These are phyloP conservation scores for Argya squamiceps DNA, from an alignment of 2,797 vertebrate genomes.

Conservation along the genomic window DNA sequence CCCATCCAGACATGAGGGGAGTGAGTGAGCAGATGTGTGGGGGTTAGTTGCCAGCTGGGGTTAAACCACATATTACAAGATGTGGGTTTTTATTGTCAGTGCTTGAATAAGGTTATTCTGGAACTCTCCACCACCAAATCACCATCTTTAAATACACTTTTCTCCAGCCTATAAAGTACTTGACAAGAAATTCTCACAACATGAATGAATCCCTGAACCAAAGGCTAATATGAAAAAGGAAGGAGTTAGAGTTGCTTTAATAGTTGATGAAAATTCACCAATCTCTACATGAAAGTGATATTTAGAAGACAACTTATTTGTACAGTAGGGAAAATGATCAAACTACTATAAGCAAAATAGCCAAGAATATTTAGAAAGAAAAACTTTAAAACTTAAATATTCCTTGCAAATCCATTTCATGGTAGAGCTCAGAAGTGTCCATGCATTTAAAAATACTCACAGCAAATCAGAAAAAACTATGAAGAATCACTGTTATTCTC, in stretches of 20 bases:
- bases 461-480: not conserved
- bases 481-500: not conserved
- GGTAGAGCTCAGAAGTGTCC: not conserved
- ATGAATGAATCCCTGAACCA: not conserved
- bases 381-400: not conserved
- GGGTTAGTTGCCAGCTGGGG: not conserved
- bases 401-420: not conserved
- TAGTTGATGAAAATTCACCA: not conserved
- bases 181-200: not conserved
- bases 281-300: not conserved
- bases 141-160: not conserved
- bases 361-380: not conserved
- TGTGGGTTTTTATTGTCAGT: not conserved
- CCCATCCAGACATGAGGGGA: not conserved
- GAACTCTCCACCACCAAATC: not conserved
- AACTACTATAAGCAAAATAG: not conserved
- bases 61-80: not conserved
- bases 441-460: not conserved
- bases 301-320: not conserved
- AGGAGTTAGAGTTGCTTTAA: not conserved
- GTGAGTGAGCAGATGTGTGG: not conserved
- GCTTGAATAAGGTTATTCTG: not conserved
- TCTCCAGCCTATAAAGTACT: not conserved
- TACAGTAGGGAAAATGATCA: not conserved
- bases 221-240: not conserved